A percentile compares a stretch with the other conserved stretches of the same genome.
Conservation (phyloP, 1,140 invertebrate species). For the Euschistus heros region DNA sequence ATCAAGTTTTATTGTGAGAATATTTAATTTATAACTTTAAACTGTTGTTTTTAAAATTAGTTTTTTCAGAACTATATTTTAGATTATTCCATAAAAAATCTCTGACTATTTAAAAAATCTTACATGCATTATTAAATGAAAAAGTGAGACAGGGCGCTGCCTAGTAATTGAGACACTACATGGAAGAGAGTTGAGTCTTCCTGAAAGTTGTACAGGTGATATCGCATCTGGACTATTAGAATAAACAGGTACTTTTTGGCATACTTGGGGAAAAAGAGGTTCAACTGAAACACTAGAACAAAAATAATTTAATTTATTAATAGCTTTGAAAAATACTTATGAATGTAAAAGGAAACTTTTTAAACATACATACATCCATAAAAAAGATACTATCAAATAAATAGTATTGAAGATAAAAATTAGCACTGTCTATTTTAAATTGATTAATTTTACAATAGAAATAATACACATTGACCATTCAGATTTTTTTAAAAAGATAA, state of each 20-base stretch:
- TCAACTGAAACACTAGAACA: slow-evolving; percentile 73
- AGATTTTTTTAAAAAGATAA: no score
- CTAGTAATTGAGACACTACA: slow-evolving; percentile 72
- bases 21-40: neutral
- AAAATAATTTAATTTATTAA: no score
- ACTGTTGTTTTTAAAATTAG: no score
- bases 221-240: slow-evolving; percentile 37
- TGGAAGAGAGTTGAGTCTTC: slow-evolving; percentile 71
- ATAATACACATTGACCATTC: no score
- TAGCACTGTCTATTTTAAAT: neutral
- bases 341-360: no score
- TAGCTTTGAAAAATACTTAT: no score
- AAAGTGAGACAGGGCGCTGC: slow-evolving; percentile 63
- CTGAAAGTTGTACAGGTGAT: slow-evolving; percentile 75
- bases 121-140: slow-evolving; percentile 79
- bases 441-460: no score
- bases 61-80: neutral
- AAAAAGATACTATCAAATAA: neutral
- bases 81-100: neutral
- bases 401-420: neutral
- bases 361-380: no score
- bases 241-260: slow-evolving; percentile 53
- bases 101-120: slow-evolving; percentile 8
- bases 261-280: slow-evolving; percentile 83
- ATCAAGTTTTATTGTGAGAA: neutral